phyloP scores from a whole-genome alignment of 2,113 vertebrate genomes.

The Pseudorectes ferrugineus region DNA sequence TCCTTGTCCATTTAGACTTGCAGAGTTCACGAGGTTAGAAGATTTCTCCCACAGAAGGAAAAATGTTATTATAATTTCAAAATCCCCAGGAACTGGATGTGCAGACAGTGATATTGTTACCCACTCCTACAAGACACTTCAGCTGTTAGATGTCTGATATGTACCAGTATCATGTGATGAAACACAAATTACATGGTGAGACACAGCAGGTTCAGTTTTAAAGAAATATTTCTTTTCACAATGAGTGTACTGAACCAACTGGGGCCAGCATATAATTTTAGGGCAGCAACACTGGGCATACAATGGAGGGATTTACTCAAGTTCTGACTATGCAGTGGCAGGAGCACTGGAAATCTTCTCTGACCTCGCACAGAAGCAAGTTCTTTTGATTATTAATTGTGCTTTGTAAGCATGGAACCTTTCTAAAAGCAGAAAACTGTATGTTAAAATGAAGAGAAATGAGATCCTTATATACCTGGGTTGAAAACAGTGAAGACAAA shows the following conservation, averaged over 20 bases:
- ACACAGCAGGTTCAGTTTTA: background rate
- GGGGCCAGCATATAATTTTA: background rate
- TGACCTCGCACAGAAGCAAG: background rate
- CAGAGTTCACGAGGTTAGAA: constrained; percentile 20
- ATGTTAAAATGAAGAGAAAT: background rate
- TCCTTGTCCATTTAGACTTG: constrained; percentile 23
- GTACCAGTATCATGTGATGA: background rate
- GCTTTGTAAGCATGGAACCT: background rate
- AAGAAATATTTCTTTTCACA: background rate
- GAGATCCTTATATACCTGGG: background rate
- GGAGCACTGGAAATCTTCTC: background rate
- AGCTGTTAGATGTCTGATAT: background rate
- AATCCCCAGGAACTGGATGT: background rate
- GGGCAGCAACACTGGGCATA: background rate
- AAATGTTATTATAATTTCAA: constrained; percentile 20
- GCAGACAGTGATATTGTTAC: constrained; percentile 19
- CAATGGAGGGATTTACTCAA: background rate
- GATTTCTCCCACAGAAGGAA: background rate
- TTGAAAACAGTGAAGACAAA: background rate
- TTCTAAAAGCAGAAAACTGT: background rate
- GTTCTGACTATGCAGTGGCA: background rate
- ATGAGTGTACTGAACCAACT: background rate
- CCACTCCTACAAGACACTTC: background rate
- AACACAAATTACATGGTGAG: background rate
- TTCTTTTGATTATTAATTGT: background rate